Conservation (phyloP, 2,113 vertebrate species). For the Ceuthmochares aereus region DNA sequence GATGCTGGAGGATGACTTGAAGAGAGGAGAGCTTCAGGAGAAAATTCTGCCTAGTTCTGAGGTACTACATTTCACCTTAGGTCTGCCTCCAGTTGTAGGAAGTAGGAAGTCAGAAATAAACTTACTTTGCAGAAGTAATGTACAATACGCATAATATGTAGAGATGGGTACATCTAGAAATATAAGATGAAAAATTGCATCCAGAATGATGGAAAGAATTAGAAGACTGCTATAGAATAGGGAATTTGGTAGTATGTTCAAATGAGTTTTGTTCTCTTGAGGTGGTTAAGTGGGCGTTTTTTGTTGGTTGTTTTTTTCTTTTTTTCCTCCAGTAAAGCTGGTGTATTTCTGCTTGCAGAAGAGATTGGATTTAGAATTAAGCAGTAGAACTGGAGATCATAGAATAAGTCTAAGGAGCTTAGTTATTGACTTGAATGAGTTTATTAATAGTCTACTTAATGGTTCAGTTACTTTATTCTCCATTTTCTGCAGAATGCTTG, state of each 20-base stretch:
- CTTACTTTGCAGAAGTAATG: neutral
- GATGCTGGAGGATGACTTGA: neutral
- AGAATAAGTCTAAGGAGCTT: slow-evolving; percentile 29
- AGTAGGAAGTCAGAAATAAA: neutral
- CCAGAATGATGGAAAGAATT: neutral
- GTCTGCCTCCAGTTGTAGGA: neutral
- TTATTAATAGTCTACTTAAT: slow-evolving; percentile 27
- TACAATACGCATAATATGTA: fast-evolving
- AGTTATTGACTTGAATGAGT: slow-evolving; percentile 49
- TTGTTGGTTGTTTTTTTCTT: fast-evolving
- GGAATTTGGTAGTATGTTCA: neutral
- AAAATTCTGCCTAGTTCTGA: neutral
- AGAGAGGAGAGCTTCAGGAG: neutral
- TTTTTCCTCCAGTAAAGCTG: neutral
- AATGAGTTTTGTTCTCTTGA: neutral
- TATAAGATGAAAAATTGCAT: neutral
- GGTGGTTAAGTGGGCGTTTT: neutral
- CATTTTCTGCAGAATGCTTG: neutral
- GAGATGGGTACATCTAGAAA: neutral
- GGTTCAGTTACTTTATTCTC: slow-evolving; percentile 8
- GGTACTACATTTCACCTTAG: neutral
- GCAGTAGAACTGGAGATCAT: neutral
- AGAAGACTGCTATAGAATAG: neutral
- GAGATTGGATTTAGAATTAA: slow-evolving; percentile 8
- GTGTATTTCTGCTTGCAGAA: neutral